These are phyloP conservation scores for Squalus acanthias DNA, from an alignment of 2,797 vertebrate genomes.

Conservation along the genomic window DNA sequence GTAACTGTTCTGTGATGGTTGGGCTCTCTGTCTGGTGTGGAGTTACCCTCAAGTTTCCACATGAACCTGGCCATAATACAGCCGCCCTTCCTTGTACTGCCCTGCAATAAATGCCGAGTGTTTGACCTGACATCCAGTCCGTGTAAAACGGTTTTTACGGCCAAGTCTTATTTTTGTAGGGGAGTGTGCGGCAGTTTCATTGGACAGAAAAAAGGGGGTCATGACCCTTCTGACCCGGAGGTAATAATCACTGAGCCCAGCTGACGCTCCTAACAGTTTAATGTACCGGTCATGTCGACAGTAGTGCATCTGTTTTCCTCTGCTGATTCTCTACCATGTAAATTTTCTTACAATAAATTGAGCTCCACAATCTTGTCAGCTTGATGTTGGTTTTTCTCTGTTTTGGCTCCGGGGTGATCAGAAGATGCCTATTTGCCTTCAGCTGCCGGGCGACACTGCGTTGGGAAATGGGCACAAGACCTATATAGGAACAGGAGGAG, in stretches of 20 bases:
- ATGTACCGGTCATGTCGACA: no score
- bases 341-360: no score
- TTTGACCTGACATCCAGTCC: background rate
- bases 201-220: background rate
- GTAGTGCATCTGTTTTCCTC: no score
- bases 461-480: no score
- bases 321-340: no score
- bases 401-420: no score
- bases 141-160: background rate
- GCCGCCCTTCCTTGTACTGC: background rate
- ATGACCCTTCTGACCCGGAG: background rate
- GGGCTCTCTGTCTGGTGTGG: background rate
- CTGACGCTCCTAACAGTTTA: no score
- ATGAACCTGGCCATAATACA: background rate
- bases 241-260: background rate
- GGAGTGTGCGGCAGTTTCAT: background rate
- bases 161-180: background rate
- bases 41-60: background rate
- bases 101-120: slow-evolving; percentile 11
- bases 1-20: slow-evolving; percentile 12
- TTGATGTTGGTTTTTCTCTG: no score
- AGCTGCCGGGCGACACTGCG: no score
- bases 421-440: background rate
- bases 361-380: no score
- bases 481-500: no score